These are phyloP conservation scores for Acanthosepion pharaonis DNA, from an alignment of 2,888 invertebrate species.

Conservation along the genomic window DNA sequence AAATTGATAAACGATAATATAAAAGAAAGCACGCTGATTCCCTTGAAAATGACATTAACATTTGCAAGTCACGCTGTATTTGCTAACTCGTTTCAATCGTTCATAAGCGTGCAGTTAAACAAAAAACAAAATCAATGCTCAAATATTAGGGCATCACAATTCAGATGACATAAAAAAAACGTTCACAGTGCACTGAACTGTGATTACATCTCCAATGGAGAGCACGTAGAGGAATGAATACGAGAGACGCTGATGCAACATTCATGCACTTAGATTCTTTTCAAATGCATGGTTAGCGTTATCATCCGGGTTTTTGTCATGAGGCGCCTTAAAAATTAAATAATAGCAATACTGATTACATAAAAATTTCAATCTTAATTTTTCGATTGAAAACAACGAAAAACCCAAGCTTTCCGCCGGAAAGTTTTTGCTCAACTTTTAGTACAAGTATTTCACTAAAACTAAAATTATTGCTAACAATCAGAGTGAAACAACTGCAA, in stretches of 20 bases:
- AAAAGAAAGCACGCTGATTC: not conserved
- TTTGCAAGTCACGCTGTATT: conserved; percentile 7
- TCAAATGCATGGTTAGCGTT: no score
- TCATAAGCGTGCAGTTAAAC: not conserved
- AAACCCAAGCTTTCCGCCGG: no score
- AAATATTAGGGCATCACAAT: not conserved
- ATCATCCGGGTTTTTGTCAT: no score
- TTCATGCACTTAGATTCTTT: not conserved
- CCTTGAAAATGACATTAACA: not conserved
- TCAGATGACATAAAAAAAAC: not conserved
- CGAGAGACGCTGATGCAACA: not conserved
- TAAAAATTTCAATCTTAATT: no score
- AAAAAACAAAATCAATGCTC: not conserved
- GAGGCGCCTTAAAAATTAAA: no score
- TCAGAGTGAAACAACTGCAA: no score
- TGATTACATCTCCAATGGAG: not conserved
- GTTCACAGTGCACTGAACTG: not conserved
- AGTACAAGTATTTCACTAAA: no score
- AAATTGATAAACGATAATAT: no score
- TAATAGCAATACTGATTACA: no score
- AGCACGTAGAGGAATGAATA: not conserved
- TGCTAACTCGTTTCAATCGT: not conserved
- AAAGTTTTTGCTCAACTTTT: no score
- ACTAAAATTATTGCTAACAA: no score
- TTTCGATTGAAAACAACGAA: no score